Evolutionary conservation across 1,140 invertebrate genomes (phyloP), one percentile per base, ranked within the genome.

Genomic region (Druon quercuslanigerum): DNA sequence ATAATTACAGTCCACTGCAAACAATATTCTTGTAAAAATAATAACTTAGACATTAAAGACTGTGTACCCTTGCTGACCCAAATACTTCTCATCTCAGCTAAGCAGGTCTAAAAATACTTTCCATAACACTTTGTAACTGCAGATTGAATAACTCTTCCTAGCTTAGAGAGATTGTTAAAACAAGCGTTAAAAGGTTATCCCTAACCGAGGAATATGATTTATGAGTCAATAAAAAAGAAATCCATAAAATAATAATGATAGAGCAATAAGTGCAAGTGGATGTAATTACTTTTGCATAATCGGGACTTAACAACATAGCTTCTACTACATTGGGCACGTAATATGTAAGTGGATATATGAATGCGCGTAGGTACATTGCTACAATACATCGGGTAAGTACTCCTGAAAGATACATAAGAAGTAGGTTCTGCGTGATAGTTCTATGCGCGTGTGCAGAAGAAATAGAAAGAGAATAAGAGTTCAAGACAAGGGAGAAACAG

Each of bases 361-460:
- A 33, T 40, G 40, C 60, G 40, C 40, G 25, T 66, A 33, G 33
- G 25, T 40, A 66, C 60, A 66, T 66, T 46, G 60, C 40, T 56
- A 19, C 7, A 17, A 6, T 54, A 13, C 16, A 33, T 12, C 14
- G n/a, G 16, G 25, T 56, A 19, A 57, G 25, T 66, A 33, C n/a
- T 66, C 25, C 60, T 66, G 60, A 66, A n/a, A 40, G 19, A 60
- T 14, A 40, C 20, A 52, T 17, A 25, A 72, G 75, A 25, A 72
- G 75, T 57, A 76, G 71, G 75, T 72, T 33, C 52, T 16, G 14
- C 50, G 71, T 50, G 71, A 56, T 75, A 73, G 74, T 79, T 79
- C 51, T 75, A 57, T 54, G 19, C 71, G 51, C 75, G 72, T 75
- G 33, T 70, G 71, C 70, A 25, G 11, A 60, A 56, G 71, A 70